phyloP scores from a whole-genome alignment of 2,797 vertebrate species.

The Yasuhikotakia modesta region DNA sequence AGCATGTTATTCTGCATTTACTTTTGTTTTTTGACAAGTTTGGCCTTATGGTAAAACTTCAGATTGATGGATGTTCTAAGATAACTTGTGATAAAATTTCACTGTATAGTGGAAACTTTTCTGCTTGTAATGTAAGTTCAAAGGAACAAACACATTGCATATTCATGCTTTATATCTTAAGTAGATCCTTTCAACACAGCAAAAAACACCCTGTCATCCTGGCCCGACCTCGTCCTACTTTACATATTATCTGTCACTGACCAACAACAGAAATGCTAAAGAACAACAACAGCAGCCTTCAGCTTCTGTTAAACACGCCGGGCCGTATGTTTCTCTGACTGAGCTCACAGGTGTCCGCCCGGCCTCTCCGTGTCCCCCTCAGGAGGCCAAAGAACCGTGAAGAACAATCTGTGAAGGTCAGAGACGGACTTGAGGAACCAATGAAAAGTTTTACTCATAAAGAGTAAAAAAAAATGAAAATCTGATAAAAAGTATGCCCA shows the following conservation, averaged over 20 bases:
- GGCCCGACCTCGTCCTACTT: constrained; percentile 43
- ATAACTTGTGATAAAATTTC: constrained; percentile 14
- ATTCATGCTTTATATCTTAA: constrained; percentile 37
- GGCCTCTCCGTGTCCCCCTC: constrained; percentile 60
- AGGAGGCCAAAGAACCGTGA: constrained; percentile 67
- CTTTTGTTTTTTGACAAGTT: not conserved
- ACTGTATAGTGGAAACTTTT: not conserved
- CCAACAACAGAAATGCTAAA: constrained; percentile 40
- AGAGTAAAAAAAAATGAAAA: too few species aligned
- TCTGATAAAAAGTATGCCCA: too few species aligned
- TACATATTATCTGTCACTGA: constrained; percentile 49
- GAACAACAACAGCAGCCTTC: constrained; percentile 41
- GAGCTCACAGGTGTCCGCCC: constrained; percentile 68
- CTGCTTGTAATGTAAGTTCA: constrained; percentile 19
- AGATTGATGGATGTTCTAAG: not conserved
- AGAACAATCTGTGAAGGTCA: constrained; percentile 59
- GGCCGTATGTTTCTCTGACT: constrained; percentile 76
- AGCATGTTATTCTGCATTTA: not conserved
- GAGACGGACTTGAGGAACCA: constrained; percentile 4
- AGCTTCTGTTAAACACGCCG: constrained; percentile 31
- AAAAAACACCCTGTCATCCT: constrained; percentile 40
- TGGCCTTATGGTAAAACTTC: not conserved
- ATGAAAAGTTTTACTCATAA: not conserved
- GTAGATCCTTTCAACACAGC: constrained; percentile 17
- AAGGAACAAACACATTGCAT: constrained; percentile 34